Conservation (phyloP, 2,797 vertebrate species). For the Labeo calbasu region DNA sequence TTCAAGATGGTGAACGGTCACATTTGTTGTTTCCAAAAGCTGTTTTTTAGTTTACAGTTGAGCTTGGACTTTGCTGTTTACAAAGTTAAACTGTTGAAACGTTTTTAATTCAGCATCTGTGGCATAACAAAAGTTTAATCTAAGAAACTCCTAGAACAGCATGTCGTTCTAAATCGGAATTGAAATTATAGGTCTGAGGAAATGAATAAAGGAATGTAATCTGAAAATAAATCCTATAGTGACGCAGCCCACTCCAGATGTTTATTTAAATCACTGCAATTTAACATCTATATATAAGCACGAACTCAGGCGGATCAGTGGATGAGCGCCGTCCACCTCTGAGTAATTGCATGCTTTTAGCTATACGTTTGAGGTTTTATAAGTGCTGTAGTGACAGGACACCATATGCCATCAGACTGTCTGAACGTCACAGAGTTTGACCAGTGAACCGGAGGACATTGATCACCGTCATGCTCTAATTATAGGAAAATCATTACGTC, state of each 20-base stretch:
- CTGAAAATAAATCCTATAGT: slow-evolving; percentile 31
- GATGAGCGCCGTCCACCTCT: neutral
- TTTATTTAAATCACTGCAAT: slow-evolving; percentile 35
- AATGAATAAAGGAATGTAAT: slow-evolving; percentile 9
- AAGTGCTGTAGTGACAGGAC: slow-evolving; percentile 13
- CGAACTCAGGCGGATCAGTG: neutral
- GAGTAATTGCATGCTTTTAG: slow-evolving; percentile 10
- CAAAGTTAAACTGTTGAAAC: neutral
- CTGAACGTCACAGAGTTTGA: slow-evolving; percentile 7
- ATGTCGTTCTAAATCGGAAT: neutral
- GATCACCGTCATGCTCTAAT: slow-evolving; percentile 54
- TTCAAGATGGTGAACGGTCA: neutral
- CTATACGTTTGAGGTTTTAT: slow-evolving; percentile 23
- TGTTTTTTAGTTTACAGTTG: neutral
- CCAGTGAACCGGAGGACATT: slow-evolving; percentile 44
- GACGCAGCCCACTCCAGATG: slow-evolving; percentile 16
- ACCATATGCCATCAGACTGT: slow-evolving; percentile 4
- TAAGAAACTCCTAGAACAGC: neutral
- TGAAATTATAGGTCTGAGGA: slow-evolving; percentile 15
- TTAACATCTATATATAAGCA: slow-evolving; percentile 36
- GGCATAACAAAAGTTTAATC: neutral
- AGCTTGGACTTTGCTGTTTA: slow-evolving; percentile 1
- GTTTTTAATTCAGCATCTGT: neutral
- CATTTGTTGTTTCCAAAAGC: neutral
- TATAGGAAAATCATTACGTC: slow-evolving; percentile 48